Base-by-base conservation (phyloP, 2,113 vertebrate species). In the Dipodomys ordii region DNA sequence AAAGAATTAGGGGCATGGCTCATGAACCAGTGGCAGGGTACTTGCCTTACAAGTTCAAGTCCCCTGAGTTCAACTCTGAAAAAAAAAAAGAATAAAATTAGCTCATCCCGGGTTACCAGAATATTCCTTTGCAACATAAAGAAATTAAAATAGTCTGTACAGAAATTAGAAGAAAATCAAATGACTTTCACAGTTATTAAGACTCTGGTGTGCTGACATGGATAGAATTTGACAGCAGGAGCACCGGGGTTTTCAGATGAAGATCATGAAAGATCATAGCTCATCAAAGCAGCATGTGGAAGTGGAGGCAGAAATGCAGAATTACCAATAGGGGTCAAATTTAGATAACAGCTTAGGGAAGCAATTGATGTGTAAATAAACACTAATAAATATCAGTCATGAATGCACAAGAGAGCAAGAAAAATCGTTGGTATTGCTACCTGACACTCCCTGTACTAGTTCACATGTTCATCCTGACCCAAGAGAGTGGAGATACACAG, bases 141-240 rank as follows among this genome's bases (percentile, higher is more conserved):
- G 44, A 71, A 89, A 39, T 39, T 39, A 39, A 16, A 90, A 9
- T 78, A 39, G 4, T 87, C 16, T 74, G 49, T 65, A 7, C 12
- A 76, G 30, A 87, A 93, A 90, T 81, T 87, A 94, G 78, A 78
- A 92, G 88, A 91, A 83, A 83, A 92, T n/a, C 12, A 32, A 32
- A 68, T 18, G 23, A 49, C 11, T 87, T 94, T 82, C 90, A 73
- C 18, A 81, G 77, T 28, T 92, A 49, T 73, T 78, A 65, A 78
- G 74, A 91, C 79, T 15, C 65, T 35, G 12, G 23, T 44, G 30
- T 78, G 53, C 62, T 92, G 69, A 86, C 4, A 15, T 39, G 65
- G 88, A 85, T 78, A 92, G 39, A 22, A 15, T 65, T 83, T 84
- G 91, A 90, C 73, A 84, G 77, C 32, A 35, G 46, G 25, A 74